A percentile compares a stretch with the other conserved stretches of the same genome.
These are phyloP conservation scores for Thinocorus orbignyianus DNA, from an alignment of 2,113 vertebrate species.

Conservation along the genomic window DNA sequence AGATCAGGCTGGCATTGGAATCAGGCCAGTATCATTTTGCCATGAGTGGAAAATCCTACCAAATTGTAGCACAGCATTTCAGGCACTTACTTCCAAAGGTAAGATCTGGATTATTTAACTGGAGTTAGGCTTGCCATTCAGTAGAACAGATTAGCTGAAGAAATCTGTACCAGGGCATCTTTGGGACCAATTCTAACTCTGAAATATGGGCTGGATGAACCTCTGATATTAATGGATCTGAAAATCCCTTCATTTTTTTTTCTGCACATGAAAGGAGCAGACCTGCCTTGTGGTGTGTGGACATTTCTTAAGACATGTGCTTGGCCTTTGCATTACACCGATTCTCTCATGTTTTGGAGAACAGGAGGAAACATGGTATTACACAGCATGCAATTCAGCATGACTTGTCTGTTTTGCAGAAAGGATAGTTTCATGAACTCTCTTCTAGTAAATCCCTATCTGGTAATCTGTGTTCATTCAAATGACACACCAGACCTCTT, in stretches of 20 bases:
- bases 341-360: background rate
- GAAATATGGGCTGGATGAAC: background rate
- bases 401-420: background rate
- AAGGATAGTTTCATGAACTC: background rate
- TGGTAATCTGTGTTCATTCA: background rate
- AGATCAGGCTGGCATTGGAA: background rate
- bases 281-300: background rate
- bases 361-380: background rate
- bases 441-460: background rate
- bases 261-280: background rate
- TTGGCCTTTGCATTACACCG: background rate
- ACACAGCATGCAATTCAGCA: background rate
- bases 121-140: background rate
- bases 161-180: background rate
- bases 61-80: slow-evolving; percentile 72
- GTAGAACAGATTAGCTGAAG: background rate
- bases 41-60: slow-evolving; percentile 76
- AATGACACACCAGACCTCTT: background rate
- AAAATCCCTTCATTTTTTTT: background rate
- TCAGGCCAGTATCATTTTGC: slow-evolving; percentile 76
- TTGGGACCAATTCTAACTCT: background rate
- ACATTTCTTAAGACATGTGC: background rate
- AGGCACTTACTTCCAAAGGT: slow-evolving; percentile 77
- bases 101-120: background rate
- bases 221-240: background rate